These are phyloP conservation scores for Drosophila antonietae DNA, from an alignment of 2,888 invertebrate genomes.

Conservation along the genomic window DNA sequence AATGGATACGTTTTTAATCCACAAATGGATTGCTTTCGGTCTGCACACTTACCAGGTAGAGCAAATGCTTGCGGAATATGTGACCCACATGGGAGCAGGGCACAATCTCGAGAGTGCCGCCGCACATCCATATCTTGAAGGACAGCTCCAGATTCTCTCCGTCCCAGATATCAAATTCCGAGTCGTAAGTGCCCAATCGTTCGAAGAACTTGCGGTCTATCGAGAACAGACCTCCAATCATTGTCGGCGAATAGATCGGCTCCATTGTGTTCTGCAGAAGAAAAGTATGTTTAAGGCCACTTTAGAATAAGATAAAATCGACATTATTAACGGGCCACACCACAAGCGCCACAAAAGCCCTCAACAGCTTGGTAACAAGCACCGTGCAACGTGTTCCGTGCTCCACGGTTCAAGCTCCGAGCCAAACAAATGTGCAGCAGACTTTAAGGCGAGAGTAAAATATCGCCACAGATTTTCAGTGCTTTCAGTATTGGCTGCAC, in stretches of 20 bases:
- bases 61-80: conserved; percentile 98
- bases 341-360: conserved; percentile 20
- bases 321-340: conserved; percentile 54
- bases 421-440: conserved; percentile 48
- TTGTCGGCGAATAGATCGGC: conserved; percentile 97
- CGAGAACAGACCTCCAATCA: conserved; percentile 99
- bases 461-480: conserved; percentile 43
- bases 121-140: conserved; percentile 99
- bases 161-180: conserved; percentile 99
- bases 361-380: conserved; percentile 30
- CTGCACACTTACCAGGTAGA: conserved; percentile 90
- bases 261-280: conserved; percentile 89
- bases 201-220: conserved; percentile 98
- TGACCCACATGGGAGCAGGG: conserved; percentile 99
- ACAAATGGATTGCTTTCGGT: conserved; percentile 15
- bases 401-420: neutral
- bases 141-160: conserved; percentile 99
- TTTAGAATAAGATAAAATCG: conserved; percentile 62
- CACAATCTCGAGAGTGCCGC: conserved; percentile 98
- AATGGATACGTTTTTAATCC: conserved; percentile 54
- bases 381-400: conserved; percentile 4
- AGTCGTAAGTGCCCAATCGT: conserved; percentile 97
- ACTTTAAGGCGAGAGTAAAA: conserved; percentile 57
- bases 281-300: conserved; percentile 15
- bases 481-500: conserved; percentile 31